Evolutionary conservation across 2,113 vertebrate genomes (phyloP).

Genomic region (Burhinus bistriatus): DNA sequence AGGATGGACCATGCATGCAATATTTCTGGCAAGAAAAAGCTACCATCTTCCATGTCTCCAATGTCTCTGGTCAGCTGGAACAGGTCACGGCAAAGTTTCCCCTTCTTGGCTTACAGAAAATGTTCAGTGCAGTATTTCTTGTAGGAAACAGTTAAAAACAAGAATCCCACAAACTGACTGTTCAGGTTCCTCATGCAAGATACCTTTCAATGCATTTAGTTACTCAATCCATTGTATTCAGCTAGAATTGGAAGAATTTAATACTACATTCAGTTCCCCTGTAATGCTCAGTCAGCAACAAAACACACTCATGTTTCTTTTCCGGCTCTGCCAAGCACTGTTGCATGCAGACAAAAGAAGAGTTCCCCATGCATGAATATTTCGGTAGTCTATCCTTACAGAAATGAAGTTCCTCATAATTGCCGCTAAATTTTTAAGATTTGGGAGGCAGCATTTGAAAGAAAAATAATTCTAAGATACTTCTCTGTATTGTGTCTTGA

Average conservation of each 20-base stretch:
- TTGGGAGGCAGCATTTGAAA: not conserved
- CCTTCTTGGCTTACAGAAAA: not conserved
- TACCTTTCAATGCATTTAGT: not conserved
- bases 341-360: not conserved
- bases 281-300: conserved; percentile 23
- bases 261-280: not conserved
- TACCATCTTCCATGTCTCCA: not conserved
- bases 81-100: not conserved
- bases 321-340: not conserved
- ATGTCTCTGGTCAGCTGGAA: not conserved
- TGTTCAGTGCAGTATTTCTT: not conserved
- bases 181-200: not conserved
- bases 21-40: not conserved
- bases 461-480: not conserved
- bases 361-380: not conserved
- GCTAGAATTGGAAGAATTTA: conserved; percentile 7
- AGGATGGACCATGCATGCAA: not conserved
- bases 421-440: not conserved
- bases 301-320: not conserved
- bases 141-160: not conserved
- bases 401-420: not conserved
- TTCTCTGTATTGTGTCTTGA: not conserved
- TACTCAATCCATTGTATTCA: not conserved
- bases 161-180: not conserved
- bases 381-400: not conserved